Evolutionary conservation across 2,797 vertebrate genomes (phyloP).

Genomic region (Centropyge bicolor): DNA sequence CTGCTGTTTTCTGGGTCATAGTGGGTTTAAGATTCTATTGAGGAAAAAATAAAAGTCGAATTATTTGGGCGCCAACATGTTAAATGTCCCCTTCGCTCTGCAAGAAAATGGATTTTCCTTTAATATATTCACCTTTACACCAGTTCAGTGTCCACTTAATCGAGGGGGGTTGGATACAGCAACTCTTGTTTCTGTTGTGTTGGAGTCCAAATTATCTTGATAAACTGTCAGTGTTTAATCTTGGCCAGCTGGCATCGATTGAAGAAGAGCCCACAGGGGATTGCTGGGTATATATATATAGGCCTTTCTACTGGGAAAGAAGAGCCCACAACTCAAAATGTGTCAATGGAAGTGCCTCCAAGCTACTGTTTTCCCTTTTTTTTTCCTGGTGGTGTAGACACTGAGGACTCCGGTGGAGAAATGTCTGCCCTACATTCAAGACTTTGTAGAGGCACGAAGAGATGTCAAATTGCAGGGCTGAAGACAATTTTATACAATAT

Average conservation of each 20-base stretch:
- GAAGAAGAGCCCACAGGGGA: conserved; percentile 58
- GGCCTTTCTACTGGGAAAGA: conserved; percentile 56
- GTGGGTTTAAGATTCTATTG: conserved; percentile 28
- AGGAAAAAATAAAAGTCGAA: conserved; percentile 4
- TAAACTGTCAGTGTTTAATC: conserved; percentile 62
- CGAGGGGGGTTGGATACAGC: conserved; percentile 37
- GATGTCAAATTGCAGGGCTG: conserved; percentile 48
- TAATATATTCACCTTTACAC: conserved; percentile 29
- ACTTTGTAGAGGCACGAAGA: conserved; percentile 48
- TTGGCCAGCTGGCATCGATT: conserved; percentile 59
- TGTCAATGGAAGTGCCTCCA: conserved; percentile 70
- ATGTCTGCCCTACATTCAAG: conserved; percentile 70
- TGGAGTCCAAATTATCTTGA: conserved; percentile 54
- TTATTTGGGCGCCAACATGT: conserved; percentile 11
- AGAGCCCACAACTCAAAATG: conserved; percentile 65
- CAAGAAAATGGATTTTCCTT: conserved; percentile 20
- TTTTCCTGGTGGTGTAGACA: conserved; percentile 42
- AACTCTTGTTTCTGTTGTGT: conserved; percentile 21
- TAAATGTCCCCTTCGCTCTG: neutral
- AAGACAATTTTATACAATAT: conserved; percentile 36
- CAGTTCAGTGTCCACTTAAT: conserved; percentile 30
- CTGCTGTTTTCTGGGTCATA: conserved; percentile 61
- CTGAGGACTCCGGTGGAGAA: conserved; percentile 40
- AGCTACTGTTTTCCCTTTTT: conserved; percentile 51
- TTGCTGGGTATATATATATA: conserved; percentile 55